Percentiles rank a stretch among this genome's conserved stretches.
phyloP scores from a whole-genome alignment of 2,797 vertebrate genomes.

The Rhyacichthys aspro region DNA sequence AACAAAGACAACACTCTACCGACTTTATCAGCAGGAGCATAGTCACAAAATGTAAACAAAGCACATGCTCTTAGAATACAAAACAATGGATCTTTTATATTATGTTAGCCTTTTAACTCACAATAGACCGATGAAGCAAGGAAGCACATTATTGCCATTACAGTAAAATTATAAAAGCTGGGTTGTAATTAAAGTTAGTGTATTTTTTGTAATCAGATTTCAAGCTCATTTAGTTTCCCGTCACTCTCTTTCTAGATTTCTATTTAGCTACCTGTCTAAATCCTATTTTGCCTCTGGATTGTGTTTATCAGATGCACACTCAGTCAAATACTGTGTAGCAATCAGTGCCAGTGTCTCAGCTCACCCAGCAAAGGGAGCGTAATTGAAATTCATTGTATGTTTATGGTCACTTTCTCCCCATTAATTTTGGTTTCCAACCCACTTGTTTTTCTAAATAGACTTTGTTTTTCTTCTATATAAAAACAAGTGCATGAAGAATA shows the following conservation, averaged over 20 bases:
- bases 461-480: conserved; percentile 70
- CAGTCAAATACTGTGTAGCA: conserved; percentile 25
- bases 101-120: too few species aligned
- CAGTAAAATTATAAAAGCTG: conserved; percentile 1
- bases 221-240: conserved; percentile 21
- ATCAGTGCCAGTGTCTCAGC: conserved; percentile 28
- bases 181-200: conserved; percentile 14
- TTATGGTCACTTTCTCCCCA: conserved; percentile 78
- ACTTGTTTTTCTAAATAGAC: conserved; percentile 80
- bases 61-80: too few species aligned
- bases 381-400: conserved; percentile 78
- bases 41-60: too few species aligned
- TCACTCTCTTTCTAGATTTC: conserved; percentile 8
- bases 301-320: conserved; percentile 18
- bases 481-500: conserved; percentile 74
- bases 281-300: conserved; percentile 22
- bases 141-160: conserved; percentile 4
- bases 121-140: too few species aligned
- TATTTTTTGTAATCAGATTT: conserved; percentile 27
- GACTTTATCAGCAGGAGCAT: neutral
- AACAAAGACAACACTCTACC: neutral
- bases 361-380: conserved; percentile 43
- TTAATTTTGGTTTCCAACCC: conserved; percentile 81
- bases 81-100: too few species aligned
- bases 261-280: conserved; percentile 19